Base-by-base conservation (phyloP, 2,797 vertebrate species). In the Zalophus californianus region DNA sequence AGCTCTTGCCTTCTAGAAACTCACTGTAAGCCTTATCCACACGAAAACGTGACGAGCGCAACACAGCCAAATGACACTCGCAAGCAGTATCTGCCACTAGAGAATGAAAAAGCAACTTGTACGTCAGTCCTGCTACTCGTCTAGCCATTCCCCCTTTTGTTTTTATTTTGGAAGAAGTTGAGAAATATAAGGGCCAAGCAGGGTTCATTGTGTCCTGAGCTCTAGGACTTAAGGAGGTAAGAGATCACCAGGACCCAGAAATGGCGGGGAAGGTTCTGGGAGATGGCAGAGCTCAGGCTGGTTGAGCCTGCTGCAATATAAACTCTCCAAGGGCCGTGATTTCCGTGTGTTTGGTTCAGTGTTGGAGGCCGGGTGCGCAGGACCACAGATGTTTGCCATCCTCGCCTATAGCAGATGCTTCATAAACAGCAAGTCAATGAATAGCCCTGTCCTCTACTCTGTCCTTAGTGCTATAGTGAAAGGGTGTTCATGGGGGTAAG, bases 91-190 rank as follows among this genome's bases (percentile, higher is more conserved):
- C 32, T 62, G 23, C 62, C 87, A 79, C 56, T 72, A 60, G 87
- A 96, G 6, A 73, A 90, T 56, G 32, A 83, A 91, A 94, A 86
- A 8, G 0, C 29, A 70, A 18, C 20, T 38, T 64, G 0, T 12
- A 48, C 70, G n/a, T 54, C 52, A 92, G 60, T 25, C 60, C 9
- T 38, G 25, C 68, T 70, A 4, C 70, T 38, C 11, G 2, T 58
- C 70, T 87, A 7, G 91, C 52, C 25, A 54, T 54, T 54, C 16
- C 41, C 58, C n/a, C 2, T 89, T 41, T 56, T 7, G 18, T 48
- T 83, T 56, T 89, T 68, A 83, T 78, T 86, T 94, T 89, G 38
- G 91, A 94, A 79, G 60, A 83, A 96, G 25, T 44, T 23, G 27
- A 82, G 27, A 86, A 70, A 12, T 21, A 7, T 20, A 41, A 29